These are phyloP conservation scores for Drosophila lacicola DNA, from an alignment of 2,888 invertebrate species.

Conservation along the genomic window DNA sequence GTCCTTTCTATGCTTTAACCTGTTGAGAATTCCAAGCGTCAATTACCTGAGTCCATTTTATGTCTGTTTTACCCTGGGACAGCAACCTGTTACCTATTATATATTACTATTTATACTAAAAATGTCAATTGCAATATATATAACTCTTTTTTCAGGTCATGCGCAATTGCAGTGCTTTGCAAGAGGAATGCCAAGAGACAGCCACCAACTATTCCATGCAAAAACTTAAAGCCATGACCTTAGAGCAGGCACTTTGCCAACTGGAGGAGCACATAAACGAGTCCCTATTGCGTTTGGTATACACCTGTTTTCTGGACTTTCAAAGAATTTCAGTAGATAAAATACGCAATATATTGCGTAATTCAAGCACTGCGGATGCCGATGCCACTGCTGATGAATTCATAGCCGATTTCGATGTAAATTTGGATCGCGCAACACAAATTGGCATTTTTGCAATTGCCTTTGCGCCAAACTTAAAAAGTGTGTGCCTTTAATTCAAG, in stretches of 20 bases:
- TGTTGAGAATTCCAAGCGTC: too few species aligned
- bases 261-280: constrained; percentile 84
- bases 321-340: constrained; percentile 80
- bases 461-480: constrained; percentile 78
- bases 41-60: too few species aligned
- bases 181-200: constrained; percentile 72
- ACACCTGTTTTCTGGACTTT: constrained; percentile 80
- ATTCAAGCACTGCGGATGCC: constrained; percentile 41
- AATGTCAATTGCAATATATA: not conserved
- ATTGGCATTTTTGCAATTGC: constrained; percentile 84
- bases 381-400: constrained; percentile 75
- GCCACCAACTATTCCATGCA: constrained; percentile 65
- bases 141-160: constrained; percentile 61
- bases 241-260: constrained; percentile 81
- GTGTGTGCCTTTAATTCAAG: constrained; percentile 44
- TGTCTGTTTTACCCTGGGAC: too few species aligned
- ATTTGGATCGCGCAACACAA: constrained; percentile 83
- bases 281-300: constrained; percentile 81
- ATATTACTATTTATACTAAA: too few species aligned
- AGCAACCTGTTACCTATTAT: too few species aligned
- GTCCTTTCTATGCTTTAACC: too few species aligned
- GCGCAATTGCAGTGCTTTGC: constrained; percentile 80
- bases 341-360: constrained; percentile 67
- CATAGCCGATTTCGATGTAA: constrained; percentile 84
- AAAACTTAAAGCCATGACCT: constrained; percentile 78